A percentile compares a stretch with the other conserved stretches of the same genome.
Evolutionary conservation across 30 jellyfish, hydroid and myxozoan genomes (phyloP).

Genomic region (Hydractinia echinata): DNA sequence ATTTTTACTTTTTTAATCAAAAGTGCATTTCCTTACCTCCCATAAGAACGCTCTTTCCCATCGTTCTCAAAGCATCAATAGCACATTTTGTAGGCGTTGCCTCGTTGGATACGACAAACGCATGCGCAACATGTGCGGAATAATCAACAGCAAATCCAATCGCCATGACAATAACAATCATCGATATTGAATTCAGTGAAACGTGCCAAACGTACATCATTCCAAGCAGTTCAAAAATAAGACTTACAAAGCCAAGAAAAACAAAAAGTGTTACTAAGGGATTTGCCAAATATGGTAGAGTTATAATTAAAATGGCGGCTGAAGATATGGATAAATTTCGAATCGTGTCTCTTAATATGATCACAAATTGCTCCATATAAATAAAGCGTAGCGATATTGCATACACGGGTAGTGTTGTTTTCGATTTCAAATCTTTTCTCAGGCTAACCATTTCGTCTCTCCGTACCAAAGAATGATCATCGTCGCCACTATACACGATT

Average conservation of each 20-base stretch:
- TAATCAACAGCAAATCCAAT: conserved; percentile 96
- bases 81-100: conserved; percentile 71
- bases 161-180: conserved; percentile 94
- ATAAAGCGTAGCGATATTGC: conserved; percentile 57
- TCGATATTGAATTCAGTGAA: conserved; percentile 83
- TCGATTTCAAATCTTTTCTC: conserved; percentile 54
- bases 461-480: conserved; percentile 33
- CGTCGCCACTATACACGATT: conserved; percentile 44
- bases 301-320: conserved; percentile 65
- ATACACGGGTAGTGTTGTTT: conserved; percentile 46
- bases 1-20: too few relatives aligned
- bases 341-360: conserved; percentile 69
- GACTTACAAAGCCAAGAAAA: conserved; percentile 59
- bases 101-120: conserved; percentile 51
- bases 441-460: conserved; percentile 75
- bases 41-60: conserved; percentile 96
- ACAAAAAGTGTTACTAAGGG: conserved; percentile 70
- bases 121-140: conserved; percentile 96
- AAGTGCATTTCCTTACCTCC: conserved; percentile 59
- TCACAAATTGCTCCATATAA: conserved; percentile 77
- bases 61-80: conserved; percentile 70
- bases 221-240: conserved; percentile 82
- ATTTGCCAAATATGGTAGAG: conserved; percentile 72
- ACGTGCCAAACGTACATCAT: conserved; percentile 87
- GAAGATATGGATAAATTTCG: conserved; percentile 75